Evolutionary conservation across 2,888 invertebrate genomes (phyloP).

Genomic region (Chloroclysta siterata): DNA sequence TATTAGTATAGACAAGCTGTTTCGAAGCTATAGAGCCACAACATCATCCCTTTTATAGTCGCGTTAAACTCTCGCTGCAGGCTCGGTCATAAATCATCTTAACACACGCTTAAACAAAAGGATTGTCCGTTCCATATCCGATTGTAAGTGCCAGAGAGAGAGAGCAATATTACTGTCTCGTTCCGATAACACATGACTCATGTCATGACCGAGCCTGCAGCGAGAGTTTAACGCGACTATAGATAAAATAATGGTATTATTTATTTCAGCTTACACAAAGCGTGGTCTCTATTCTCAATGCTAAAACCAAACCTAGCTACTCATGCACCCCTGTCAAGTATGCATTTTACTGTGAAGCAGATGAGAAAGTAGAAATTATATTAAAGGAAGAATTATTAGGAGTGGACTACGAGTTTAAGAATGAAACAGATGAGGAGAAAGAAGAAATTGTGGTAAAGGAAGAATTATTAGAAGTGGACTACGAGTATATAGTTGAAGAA

Average conservation of each 20-base stretch:
- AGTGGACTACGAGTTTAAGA: not conserved
- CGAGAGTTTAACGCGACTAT: too few species aligned
- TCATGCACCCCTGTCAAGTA: not conserved
- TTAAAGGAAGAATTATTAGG: not conserved
- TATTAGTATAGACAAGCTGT: too few species aligned
- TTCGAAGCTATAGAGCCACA: too few species aligned
- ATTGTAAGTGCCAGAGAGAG: too few species aligned
- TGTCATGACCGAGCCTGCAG: too few species aligned
- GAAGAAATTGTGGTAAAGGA: not conserved
- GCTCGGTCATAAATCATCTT: too few species aligned
- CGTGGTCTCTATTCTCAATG: not conserved
- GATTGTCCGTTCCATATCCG: too few species aligned
- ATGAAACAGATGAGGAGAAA: not conserved
- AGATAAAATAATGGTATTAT: not conserved
- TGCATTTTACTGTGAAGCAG: not conserved
- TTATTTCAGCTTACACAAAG: slow-evolving; percentile 6
- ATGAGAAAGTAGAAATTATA: not conserved
- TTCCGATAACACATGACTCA: too few species aligned
- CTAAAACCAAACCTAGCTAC: not conserved
- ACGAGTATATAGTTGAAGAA: not conserved
- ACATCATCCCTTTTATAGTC: too few species aligned
- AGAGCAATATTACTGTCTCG: too few species aligned
- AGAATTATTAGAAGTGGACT: not conserved
- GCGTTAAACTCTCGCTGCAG: too few species aligned
- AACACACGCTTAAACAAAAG: too few species aligned